phyloP scores from a whole-genome alignment of 2,888 invertebrate species.

The Noctuana brunneofusca region DNA sequence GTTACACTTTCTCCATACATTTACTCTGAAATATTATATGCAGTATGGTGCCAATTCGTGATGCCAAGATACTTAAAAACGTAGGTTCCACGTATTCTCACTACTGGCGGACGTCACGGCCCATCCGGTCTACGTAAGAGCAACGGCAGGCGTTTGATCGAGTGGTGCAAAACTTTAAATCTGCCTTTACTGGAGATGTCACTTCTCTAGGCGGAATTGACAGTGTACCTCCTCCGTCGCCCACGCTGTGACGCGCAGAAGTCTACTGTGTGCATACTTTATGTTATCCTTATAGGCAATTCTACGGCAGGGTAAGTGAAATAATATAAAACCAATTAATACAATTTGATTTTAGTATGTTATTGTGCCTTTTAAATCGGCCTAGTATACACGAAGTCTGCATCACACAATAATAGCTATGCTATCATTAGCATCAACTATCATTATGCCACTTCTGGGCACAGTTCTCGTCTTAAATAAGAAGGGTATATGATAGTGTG shows the following conservation, averaged over 20 bases:
- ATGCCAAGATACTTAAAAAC: slow-evolving; percentile 11
- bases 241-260: too few species aligned
- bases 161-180: not conserved
- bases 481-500: too few species aligned
- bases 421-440: too few species aligned
- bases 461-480: too few species aligned
- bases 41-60: slow-evolving; percentile 5
- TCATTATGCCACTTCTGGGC: too few species aligned
- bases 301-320: too few species aligned
- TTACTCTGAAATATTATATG: slow-evolving; percentile 12
- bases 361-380: too few species aligned
- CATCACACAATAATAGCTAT: too few species aligned
- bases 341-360: too few species aligned
- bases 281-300: not conserved
- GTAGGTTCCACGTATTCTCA: slow-evolving; percentile 11
- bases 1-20: slow-evolving; percentile 6
- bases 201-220: not conserved
- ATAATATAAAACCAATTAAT: too few species aligned
- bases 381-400: too few species aligned
- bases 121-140: slow-evolving; percentile 1
- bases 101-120: slow-evolving; percentile 2
- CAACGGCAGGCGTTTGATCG: not conserved
- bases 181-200: not conserved
- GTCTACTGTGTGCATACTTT: not conserved
- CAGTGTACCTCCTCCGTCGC: not conserved